Conservation (phyloP, 1,140 invertebrate genomes). For the Hycleus cichorii region DNA sequence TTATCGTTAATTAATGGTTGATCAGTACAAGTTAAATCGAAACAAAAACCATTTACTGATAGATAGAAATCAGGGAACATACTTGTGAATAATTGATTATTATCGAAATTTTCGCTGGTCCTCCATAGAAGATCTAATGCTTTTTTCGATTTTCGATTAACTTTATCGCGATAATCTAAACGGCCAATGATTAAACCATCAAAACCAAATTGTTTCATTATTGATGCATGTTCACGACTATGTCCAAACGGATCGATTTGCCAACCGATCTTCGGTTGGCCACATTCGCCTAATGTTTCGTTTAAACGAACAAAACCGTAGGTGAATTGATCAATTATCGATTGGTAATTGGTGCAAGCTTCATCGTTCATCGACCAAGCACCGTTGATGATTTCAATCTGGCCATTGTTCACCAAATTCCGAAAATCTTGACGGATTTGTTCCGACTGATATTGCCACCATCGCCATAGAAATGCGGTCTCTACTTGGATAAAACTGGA, state of each 20-base stretch:
- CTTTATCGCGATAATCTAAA: slow-evolving; percentile 67
- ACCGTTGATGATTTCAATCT: slow-evolving; percentile 66
- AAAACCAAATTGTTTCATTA: slow-evolving; percentile 61
- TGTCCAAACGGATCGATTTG: slow-evolving; percentile 73
- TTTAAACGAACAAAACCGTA: slow-evolving; percentile 44
- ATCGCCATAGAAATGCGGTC: slow-evolving; percentile 50
- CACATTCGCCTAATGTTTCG: slow-evolving; percentile 58
- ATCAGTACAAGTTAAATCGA: slow-evolving; percentile 75
- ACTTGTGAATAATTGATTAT: slow-evolving; percentile 52
- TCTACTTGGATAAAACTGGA: slow-evolving; percentile 35
- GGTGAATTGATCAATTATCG: slow-evolving; percentile 77
- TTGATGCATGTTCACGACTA: slow-evolving; percentile 56
- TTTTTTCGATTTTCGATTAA: slow-evolving; percentile 50
- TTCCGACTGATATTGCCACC: slow-evolving; percentile 58
- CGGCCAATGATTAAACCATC: slow-evolving; percentile 69
- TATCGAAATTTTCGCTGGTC: slow-evolving; percentile 9
- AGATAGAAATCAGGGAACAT: slow-evolving; percentile 68
- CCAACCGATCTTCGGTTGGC: slow-evolving; percentile 59
- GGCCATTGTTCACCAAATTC: slow-evolving; percentile 47
- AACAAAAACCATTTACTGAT: slow-evolving; percentile 83
- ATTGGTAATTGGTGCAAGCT: slow-evolving; percentile 68
- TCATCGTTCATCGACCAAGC: slow-evolving; percentile 78
- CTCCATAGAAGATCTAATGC: slow-evolving; percentile 72
- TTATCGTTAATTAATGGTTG: slow-evolving; percentile 72
- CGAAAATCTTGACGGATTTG: slow-evolving; percentile 41